A percentile compares a stretch with the other conserved stretches of the same genome.
Evolutionary conservation across 2,113 vertebrate genomes (phyloP).

Genomic region (Rhinopomastus cyanomelas): DNA sequence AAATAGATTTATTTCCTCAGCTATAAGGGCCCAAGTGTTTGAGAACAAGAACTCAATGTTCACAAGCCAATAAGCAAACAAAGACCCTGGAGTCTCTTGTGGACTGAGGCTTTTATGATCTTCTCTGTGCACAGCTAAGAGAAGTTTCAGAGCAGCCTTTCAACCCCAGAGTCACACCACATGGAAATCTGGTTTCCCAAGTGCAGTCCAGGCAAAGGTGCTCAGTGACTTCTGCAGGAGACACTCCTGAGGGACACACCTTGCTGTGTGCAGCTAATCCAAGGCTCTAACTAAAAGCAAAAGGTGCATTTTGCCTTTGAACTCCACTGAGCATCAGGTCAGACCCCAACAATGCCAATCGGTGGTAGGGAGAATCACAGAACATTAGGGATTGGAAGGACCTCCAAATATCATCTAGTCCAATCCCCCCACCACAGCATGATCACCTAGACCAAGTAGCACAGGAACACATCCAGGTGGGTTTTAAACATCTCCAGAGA

Average conservation of each 20-base stretch:
- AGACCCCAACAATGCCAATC: background rate
- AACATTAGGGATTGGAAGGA: too few relatives aligned
- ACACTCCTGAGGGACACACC: background rate
- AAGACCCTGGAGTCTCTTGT: background rate
- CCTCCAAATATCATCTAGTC: too few relatives aligned
- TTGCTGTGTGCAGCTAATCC: background rate
- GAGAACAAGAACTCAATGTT: slow-evolving; percentile 25
- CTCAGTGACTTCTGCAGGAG: background rate
- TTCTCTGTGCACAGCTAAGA: background rate
- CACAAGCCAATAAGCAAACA: slow-evolving; percentile 23
- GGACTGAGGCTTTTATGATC: background rate
- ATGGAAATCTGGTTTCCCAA: background rate
- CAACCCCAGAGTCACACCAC: background rate
- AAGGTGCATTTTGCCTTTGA: background rate
- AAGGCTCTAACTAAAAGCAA: background rate
- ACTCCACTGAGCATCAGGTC: background rate
- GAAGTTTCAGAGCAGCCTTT: slow-evolving; percentile 12
- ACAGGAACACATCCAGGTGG: too few relatives aligned
- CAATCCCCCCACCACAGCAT: too few relatives aligned
- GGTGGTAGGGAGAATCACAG: accelerated
- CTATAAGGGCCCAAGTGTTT: background rate
- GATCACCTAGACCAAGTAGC: too few relatives aligned
- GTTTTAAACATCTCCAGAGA: too few relatives aligned
- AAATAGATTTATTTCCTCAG: background rate
- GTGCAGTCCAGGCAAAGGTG: background rate